These are phyloP conservation scores for Malurus splendens DNA, from an alignment of 2,797 vertebrate genomes.

Conservation along the genomic window DNA sequence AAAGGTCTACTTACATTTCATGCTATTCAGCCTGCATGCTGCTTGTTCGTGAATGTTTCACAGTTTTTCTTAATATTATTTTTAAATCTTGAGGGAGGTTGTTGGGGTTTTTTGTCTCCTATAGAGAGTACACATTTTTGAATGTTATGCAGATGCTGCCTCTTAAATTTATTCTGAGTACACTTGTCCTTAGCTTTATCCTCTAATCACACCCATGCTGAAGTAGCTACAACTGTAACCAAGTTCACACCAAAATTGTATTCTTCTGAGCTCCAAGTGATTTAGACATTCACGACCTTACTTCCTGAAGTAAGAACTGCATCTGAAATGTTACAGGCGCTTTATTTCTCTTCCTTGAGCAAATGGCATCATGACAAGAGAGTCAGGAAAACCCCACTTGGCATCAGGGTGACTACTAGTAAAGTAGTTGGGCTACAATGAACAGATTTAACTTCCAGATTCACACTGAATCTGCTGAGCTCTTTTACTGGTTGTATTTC, in stretches of 20 bases:
- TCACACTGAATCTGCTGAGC: not conserved
- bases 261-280: not conserved
- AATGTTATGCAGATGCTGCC: not conserved
- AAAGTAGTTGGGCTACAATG: not conserved
- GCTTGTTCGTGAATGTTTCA: not conserved
- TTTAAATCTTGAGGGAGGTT: not conserved
- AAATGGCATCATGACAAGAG: not conserved
- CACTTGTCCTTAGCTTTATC: not conserved
- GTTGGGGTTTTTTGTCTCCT: rapidly evolving
- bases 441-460: not conserved
- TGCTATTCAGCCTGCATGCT: not conserved
- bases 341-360: not conserved
- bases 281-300: not conserved
- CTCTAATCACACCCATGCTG: not conserved
- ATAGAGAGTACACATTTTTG: not conserved
- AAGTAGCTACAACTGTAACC: not conserved
- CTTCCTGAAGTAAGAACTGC: not conserved
- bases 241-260: not conserved
- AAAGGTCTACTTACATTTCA: not conserved
- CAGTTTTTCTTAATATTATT: not conserved
- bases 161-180: not conserved
- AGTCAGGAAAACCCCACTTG: not conserved
- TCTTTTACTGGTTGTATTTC: not conserved
- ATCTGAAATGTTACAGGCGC: not conserved
- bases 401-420: not conserved